These are phyloP conservation scores for Drosophila monieri DNA, from an alignment of 2,888 invertebrate species.

Conservation along the genomic window DNA sequence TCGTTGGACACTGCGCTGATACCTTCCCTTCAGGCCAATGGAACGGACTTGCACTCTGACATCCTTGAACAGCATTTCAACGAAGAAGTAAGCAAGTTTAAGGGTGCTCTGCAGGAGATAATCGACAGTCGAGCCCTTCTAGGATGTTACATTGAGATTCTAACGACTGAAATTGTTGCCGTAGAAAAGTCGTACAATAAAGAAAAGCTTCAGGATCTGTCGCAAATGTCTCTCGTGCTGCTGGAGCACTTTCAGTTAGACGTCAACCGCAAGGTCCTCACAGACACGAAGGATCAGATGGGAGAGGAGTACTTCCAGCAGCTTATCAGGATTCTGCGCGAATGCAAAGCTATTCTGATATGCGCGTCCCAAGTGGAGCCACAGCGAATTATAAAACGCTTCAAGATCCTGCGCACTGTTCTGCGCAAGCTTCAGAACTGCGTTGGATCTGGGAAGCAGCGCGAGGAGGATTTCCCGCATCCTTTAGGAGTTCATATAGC, in stretches of 20 bases:
- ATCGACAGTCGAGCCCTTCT: constrained; percentile 81
- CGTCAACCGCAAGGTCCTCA: constrained; percentile 65
- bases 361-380: constrained; percentile 79
- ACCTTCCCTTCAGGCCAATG: constrained; percentile 78
- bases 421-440: constrained; percentile 74
- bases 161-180: constrained; percentile 59
- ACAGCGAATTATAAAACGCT: constrained; percentile 80
- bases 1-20: constrained; percentile 82
- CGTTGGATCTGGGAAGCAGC: constrained; percentile 24
- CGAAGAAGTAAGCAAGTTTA: constrained; percentile 79
- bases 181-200: constrained; percentile 68
- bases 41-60: constrained; percentile 70
- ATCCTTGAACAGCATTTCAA: constrained; percentile 82
- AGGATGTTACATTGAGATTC: constrained; percentile 74
- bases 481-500: constrained; percentile 2
- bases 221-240: constrained; percentile 75
- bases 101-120: constrained; percentile 78
- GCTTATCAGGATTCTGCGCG: constrained; percentile 76
- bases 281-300: constrained; percentile 34
- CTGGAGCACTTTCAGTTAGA: constrained; percentile 78
- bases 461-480: not conserved
- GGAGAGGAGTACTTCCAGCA: constrained; percentile 68
- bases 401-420: constrained; percentile 81
- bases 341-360: constrained; percentile 80
- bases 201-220: constrained; percentile 61